These are phyloP conservation scores for Drusus annulatus DNA, from an alignment of 1,140 invertebrate genomes.

Conservation along the genomic window DNA sequence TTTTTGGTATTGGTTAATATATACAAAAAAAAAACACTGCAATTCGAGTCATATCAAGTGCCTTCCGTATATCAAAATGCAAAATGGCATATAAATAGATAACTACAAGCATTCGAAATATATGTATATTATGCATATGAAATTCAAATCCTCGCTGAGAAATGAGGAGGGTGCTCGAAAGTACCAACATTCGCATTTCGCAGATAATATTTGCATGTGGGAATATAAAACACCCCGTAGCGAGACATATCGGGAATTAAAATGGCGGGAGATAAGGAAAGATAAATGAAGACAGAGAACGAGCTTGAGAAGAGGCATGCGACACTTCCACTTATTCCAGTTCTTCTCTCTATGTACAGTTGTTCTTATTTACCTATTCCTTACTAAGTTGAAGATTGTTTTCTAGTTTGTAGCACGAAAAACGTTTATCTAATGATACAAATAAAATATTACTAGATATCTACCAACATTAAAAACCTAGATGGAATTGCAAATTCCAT, in stretches of 20 bases:
- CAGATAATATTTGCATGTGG: conserved; percentile 44
- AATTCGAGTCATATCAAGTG: background rate
- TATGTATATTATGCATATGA: background rate
- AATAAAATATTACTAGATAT: too few species aligned
- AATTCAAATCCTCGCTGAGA: background rate
- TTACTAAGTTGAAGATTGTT: too few species aligned
- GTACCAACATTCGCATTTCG: background rate
- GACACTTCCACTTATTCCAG: background rate
- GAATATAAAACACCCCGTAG: conserved; percentile 52
- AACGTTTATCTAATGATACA: too few species aligned
- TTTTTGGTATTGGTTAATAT: background rate
- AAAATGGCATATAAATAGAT: background rate
- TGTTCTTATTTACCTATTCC: too few species aligned
- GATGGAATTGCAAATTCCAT: too few species aligned
- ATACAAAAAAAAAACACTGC: background rate
- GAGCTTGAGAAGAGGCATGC: conserved; percentile 23
- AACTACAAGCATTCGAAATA: background rate
- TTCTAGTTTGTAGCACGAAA: too few species aligned
- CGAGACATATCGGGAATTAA: conserved; percentile 50
- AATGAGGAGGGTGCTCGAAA: background rate
- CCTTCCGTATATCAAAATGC: background rate
- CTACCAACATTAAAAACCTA: too few species aligned
- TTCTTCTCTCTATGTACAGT: too few species aligned
- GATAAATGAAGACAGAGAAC: conserved; percentile 45
- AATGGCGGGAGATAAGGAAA: conserved; percentile 46